These are phyloP conservation scores for Thinocorus orbignyianus DNA, from an alignment of 2,113 vertebrate species.

Conservation along the genomic window DNA sequence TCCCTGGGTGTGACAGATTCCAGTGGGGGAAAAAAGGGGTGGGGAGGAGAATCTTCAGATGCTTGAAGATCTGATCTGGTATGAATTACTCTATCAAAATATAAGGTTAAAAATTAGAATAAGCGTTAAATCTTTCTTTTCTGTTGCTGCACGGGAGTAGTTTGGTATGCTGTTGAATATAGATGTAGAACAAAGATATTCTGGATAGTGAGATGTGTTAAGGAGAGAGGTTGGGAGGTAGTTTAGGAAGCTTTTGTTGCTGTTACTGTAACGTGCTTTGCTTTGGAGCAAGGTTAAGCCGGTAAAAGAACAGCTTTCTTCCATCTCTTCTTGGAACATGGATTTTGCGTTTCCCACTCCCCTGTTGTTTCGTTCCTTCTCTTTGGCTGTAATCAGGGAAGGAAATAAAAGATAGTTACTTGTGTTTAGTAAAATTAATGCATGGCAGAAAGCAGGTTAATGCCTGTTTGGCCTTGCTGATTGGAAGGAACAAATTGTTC, in stretches of 20 bases:
- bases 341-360: neutral
- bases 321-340: neutral
- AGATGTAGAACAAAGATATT: neutral
- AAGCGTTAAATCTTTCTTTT: neutral
- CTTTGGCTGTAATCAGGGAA: neutral
- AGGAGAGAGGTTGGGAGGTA: neutral
- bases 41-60: accelerated
- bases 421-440: neutral
- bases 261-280: neutral
- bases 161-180: neutral
- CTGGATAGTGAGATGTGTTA: neutral
- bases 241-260: neutral
- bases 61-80: neutral
- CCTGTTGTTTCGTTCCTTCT: neutral
- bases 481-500: neutral
- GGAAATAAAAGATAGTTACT: neutral
- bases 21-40: neutral
- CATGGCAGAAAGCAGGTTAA: neutral
- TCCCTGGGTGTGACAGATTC: constrained; percentile 41
- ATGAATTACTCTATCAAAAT: neutral
- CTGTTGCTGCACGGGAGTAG: neutral
- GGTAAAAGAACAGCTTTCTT: neutral
- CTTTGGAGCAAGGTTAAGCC: neutral
- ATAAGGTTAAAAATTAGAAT: too few relatives aligned
- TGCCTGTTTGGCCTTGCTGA: neutral